A percentile compares a stretch with the other conserved stretches of the same genome.
These are phyloP conservation scores for Drosophila engyochracea DNA, from an alignment of 2,888 invertebrate genomes.

Conservation along the genomic window DNA sequence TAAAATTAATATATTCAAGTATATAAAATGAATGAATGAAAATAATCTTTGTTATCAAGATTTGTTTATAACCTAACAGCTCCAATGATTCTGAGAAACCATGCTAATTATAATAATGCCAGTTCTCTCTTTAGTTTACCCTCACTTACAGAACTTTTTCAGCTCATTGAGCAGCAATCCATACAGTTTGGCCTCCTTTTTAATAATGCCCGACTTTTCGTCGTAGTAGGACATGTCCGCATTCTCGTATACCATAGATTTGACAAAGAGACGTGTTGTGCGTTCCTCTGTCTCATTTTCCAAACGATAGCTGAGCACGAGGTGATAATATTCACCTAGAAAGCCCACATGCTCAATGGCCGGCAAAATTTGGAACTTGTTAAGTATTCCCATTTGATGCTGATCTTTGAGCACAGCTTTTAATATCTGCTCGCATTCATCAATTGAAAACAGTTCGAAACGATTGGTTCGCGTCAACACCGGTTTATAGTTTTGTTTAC, in stretches of 20 bases:
- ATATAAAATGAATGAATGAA: neutral
- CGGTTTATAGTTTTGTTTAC: conserved; percentile 39
- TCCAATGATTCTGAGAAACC: neutral
- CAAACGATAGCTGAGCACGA: conserved; percentile 63
- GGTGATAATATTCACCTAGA: conserved; percentile 80
- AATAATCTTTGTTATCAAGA: neutral
- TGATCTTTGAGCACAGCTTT: conserved; percentile 55
- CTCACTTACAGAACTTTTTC: conserved; percentile 68
- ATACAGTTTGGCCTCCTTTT: conserved; percentile 76
- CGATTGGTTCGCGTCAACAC: conserved; percentile 52
- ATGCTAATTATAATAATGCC: neutral
- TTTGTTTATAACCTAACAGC: rapidly evolving
- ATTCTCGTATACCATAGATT: conserved; percentile 70
- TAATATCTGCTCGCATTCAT: conserved; percentile 70
- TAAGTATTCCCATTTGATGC: conserved; percentile 43
- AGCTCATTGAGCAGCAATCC: conserved; percentile 67
- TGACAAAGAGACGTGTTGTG: conserved; percentile 71
- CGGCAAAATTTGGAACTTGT: conserved; percentile 60
- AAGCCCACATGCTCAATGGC: conserved; percentile 72
- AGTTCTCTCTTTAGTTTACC: neutral
- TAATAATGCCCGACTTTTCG: conserved; percentile 60
- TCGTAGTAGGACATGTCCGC: conserved; percentile 59
- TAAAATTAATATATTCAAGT: neutral
- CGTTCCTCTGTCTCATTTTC: conserved; percentile 41
- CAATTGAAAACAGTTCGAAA: conserved; percentile 59